Percentiles rank a stretch among this genome's conserved stretches.
Evolutionary conservation across 2,888 invertebrate genomes (phyloP).

Genomic region (Tineola bisselliella): DNA sequence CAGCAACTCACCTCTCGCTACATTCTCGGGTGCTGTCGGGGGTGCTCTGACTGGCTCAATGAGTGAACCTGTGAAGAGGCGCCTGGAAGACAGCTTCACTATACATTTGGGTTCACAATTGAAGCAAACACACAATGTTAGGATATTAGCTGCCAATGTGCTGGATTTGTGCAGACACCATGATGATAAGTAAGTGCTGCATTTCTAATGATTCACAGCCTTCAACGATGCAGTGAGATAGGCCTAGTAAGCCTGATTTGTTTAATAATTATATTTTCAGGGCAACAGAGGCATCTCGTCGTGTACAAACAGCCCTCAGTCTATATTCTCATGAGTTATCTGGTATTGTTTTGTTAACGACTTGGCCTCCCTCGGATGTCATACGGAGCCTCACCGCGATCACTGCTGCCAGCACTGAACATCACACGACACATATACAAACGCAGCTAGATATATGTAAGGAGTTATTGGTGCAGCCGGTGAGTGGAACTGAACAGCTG

Average conservation of each 20-base stretch:
- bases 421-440: constrained; percentile 91
- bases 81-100: constrained; percentile 94
- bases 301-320: constrained; percentile 91
- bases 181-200: constrained; percentile 31
- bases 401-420: constrained; percentile 74
- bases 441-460: constrained; percentile 82
- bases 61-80: constrained; percentile 21
- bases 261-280: constrained; percentile 21
- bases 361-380: constrained; percentile 52
- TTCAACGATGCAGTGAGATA: no score
- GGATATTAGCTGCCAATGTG: constrained; percentile 87
- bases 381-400: constrained; percentile 72
- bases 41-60: constrained; percentile 19
- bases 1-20: constrained; percentile 51
- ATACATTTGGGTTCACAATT: constrained; percentile 97
- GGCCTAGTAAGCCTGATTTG: no score
- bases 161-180: constrained; percentile 78
- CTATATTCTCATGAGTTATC: constrained; percentile 92
- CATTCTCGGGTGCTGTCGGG: constrained; percentile 26
- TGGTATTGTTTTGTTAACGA: constrained; percentile 86
- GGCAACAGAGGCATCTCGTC: constrained; percentile 72
- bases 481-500: no score
- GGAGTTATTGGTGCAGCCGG: constrained; percentile 66
- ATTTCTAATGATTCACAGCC: no score
- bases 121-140: constrained; percentile 98